Conservation (phyloP, 1,140 invertebrate species). For the Drosophila teissieri region DNA sequence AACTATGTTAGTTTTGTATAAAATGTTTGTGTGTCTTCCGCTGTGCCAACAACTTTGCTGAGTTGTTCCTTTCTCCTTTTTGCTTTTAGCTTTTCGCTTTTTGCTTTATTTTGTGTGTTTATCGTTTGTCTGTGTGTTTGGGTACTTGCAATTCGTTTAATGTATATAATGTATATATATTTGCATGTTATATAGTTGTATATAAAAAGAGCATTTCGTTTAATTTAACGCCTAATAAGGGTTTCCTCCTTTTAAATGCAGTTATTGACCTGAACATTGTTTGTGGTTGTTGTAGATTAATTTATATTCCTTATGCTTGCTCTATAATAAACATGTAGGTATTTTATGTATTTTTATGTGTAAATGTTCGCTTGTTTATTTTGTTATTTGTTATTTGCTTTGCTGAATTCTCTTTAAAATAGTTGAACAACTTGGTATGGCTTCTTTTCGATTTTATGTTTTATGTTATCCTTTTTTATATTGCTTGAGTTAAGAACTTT, state of each 20-base stretch:
- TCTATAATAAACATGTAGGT: conserved; percentile 44
- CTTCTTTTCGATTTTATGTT: conserved; percentile 2
- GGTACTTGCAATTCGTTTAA: conserved; percentile 30
- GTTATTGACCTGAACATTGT: conserved; percentile 80
- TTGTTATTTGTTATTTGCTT: conserved; percentile 16
- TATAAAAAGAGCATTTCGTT: conserved; percentile 68
- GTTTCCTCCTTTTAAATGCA: conserved; percentile 67
- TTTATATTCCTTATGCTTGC: conserved; percentile 39
- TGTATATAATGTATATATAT: conserved; percentile 45
- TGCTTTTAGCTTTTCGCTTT: too few species aligned
- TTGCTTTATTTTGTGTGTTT: conserved; percentile 17
- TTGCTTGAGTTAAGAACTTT: conserved; percentile 42
- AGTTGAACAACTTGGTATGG: conserved; percentile 51
- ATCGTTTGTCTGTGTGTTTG: conserved; percentile 33
- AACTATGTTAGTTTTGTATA: conserved; percentile 29
- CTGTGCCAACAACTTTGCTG: conserved; percentile 51
- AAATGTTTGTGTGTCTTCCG: conserved; percentile 49
- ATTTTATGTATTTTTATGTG: conserved; percentile 42
- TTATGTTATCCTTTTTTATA: conserved; percentile 4
- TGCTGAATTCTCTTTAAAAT: conserved; percentile 39
- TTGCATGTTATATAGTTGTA: conserved; percentile 50
- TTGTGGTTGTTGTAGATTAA: conserved; percentile 40
- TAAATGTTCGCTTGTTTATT: conserved; percentile 33
- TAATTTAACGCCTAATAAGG: conserved; percentile 66
- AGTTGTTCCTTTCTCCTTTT: conserved; percentile 14